These are phyloP conservation scores for Clavelina lepadiformis DNA, from an alignment of 23 tunicate genomes.

Conservation along the genomic window DNA sequence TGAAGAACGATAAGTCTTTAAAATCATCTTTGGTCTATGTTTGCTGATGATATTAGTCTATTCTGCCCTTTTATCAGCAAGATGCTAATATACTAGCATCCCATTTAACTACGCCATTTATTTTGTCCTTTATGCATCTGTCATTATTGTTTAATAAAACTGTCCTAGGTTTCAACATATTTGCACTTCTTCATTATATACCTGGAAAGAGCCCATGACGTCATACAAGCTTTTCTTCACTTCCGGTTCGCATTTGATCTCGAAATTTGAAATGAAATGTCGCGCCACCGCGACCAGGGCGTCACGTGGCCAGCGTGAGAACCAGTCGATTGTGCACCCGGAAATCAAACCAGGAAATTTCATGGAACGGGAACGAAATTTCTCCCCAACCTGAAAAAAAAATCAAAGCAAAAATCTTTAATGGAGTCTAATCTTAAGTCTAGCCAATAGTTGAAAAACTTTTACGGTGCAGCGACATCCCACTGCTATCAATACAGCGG, in stretches of 20 bases:
- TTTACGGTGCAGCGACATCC: too few relatives aligned
- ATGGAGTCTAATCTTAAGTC: not conserved
- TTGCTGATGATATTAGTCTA: too few relatives aligned
- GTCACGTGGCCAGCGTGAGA: slow-evolving; percentile 93
- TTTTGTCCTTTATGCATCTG: too few relatives aligned
- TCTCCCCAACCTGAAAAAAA: slow-evolving; percentile 66
- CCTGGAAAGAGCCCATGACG: slow-evolving; percentile 96
- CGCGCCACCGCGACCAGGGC: slow-evolving; percentile 91
- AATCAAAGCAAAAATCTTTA: not conserved
- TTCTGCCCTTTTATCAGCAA: too few relatives aligned
- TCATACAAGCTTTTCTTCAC: slow-evolving; percentile 57
- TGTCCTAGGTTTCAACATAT: too few relatives aligned
- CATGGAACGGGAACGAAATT: slow-evolving; percentile 87
- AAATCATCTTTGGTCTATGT: too few relatives aligned
- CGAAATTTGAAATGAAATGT: slow-evolving; percentile 77
- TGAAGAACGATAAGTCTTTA: too few relatives aligned
- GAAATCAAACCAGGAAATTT: slow-evolving; percentile 96
- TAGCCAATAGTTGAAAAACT: too few relatives aligned
- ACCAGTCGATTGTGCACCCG: slow-evolving; percentile 98
- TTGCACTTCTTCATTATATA: slow-evolving; percentile 9
- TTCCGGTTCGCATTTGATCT: slow-evolving; percentile 64
- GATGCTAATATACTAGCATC: too few relatives aligned
- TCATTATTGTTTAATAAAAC: too few relatives aligned
- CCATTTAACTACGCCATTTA: too few relatives aligned
- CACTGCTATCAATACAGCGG: not conserved